Conservation (phyloP, 2,113 vertebrate species). For the Cynocephalus volans region DNA sequence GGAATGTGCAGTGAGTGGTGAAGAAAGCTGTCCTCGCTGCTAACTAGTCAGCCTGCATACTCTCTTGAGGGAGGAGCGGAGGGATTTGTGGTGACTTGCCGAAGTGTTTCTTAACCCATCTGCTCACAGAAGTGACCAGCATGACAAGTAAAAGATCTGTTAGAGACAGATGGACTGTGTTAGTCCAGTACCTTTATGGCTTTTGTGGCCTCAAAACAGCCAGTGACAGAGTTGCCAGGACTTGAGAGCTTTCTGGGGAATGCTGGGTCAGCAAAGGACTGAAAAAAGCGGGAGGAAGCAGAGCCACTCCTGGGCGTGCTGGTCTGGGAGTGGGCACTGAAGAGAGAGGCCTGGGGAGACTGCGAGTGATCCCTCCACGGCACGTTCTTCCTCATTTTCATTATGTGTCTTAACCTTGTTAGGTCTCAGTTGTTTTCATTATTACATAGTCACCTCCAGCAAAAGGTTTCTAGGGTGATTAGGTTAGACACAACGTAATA, state of each 20-base stretch:
- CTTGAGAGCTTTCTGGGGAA: background rate
- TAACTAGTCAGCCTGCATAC: background rate
- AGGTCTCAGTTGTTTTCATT: background rate
- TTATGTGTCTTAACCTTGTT: background rate
- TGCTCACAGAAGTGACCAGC: slow-evolving; percentile 43
- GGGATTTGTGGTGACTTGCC: background rate
- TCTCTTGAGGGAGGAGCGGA: background rate
- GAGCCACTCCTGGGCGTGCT: rapidly evolving
- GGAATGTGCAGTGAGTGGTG: background rate
- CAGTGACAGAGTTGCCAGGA: background rate
- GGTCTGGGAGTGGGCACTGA: background rate
- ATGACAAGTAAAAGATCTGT: background rate
- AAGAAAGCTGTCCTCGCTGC: background rate
- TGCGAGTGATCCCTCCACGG: background rate
- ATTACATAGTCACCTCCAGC: background rate
- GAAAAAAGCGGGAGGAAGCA: background rate
- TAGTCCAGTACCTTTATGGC: background rate
- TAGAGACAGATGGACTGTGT: background rate
- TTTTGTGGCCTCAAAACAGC: background rate
- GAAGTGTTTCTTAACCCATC: background rate
- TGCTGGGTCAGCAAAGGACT: background rate
- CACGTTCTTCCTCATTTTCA: too few species aligned
- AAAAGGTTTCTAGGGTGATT: too few species aligned
- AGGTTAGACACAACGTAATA: rapidly evolving
- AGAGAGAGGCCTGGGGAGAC: rapidly evolving